phyloP scores from a whole-genome alignment of 2,113 vertebrate genomes.

The Diphyllodes magnificus region DNA sequence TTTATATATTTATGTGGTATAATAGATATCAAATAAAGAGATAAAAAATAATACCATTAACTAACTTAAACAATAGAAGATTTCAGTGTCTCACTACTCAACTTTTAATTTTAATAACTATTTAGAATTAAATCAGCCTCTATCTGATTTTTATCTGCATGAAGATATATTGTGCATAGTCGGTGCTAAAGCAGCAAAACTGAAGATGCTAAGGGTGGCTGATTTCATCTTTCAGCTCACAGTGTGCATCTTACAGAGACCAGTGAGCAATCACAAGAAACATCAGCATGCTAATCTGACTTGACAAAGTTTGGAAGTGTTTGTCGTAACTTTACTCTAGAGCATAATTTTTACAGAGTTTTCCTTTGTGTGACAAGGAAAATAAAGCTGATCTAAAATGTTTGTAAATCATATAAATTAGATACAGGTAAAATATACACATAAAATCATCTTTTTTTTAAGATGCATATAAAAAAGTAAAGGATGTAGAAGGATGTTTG shows the following conservation, averaged over 20 bases:
- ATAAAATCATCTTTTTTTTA: background rate
- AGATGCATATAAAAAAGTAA: background rate
- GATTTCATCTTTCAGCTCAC: background rate
- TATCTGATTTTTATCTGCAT: background rate
- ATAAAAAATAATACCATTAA: background rate
- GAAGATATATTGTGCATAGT: background rate
- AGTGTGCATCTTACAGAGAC: accelerated
- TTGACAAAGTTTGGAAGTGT: background rate
- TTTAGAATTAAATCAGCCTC: background rate
- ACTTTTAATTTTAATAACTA: background rate
- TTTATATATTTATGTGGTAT: background rate
- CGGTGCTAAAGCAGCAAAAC: background rate
- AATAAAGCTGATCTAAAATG: background rate
- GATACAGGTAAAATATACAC: background rate
- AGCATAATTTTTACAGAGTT: background rate
- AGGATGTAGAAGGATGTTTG: background rate
- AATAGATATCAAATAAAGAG: background rate
- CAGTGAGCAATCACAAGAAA: background rate
- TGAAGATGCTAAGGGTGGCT: background rate
- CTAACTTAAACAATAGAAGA: background rate
- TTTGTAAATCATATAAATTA: background rate
- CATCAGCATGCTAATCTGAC: background rate
- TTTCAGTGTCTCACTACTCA: background rate
- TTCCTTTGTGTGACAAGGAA: background rate
- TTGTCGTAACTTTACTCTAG: background rate